A percentile compares a stretch with the other conserved stretches of the same genome.
These are phyloP conservation scores for Lasioglossum lativentre DNA, from an alignment of 2,888 invertebrate species.

Conservation along the genomic window DNA sequence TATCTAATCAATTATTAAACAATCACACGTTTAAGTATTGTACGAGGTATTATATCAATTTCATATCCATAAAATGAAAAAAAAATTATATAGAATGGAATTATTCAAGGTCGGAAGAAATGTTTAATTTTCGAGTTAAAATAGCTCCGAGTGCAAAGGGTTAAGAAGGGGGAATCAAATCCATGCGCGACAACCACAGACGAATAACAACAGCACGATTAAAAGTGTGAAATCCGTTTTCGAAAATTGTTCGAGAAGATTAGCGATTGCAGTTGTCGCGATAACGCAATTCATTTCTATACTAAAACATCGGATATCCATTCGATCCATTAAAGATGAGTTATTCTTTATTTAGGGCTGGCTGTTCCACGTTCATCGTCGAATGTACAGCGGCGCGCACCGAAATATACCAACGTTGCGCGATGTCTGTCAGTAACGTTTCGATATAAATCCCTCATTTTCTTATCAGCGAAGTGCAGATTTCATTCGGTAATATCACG, in stretches of 20 bases:
- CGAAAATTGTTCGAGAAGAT: neutral
- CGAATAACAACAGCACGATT: no score
- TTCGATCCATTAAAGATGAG: neutral
- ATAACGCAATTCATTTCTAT: neutral
- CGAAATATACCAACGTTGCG: neutral
- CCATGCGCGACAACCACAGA: no score
- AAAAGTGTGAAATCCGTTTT: no score
- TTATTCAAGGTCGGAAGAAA: no score
- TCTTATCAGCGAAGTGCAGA: constrained; percentile 6
- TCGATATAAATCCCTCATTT: neutral
- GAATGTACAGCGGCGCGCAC: neutral
- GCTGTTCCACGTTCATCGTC: neutral
- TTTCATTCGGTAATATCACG: neutral
- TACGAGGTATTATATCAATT: no score
- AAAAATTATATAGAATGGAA: no score
- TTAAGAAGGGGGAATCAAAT: no score
- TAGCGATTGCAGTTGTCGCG: neutral
- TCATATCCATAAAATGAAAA: no score
- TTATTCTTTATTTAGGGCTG: neutral
- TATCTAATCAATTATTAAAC: no score
- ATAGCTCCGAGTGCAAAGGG: no score
- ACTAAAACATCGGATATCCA: neutral
- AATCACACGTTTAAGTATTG: no score
- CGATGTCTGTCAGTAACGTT: neutral
- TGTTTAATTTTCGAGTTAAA: no score